Base-by-base conservation (phyloP, 2,888 invertebrate species). In the Itoplectis maculator region DNA sequence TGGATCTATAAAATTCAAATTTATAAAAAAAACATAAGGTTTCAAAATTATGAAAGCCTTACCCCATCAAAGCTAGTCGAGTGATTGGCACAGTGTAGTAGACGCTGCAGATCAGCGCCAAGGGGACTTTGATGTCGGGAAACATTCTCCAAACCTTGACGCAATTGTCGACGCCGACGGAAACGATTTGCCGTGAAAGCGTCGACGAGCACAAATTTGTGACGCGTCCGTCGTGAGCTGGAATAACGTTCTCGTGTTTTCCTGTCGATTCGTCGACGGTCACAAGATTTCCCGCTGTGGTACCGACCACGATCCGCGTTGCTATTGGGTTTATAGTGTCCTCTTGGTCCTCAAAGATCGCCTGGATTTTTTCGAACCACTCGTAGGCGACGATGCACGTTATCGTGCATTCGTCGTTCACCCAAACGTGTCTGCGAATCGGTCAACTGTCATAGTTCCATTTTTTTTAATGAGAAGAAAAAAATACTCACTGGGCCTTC, bases 61-160 rank as follows among this genome's bases (percentile, higher is more conserved):
- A 88, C 89, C 88, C 83, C 83, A 89, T 84, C 2, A 77, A 79
- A 40, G 82, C 81, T 5, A 87, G 69, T 2, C 76, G 84, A 6
- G 82, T 85, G 51, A 89, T 87, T 4, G 88, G 86, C 9, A 81
- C 73, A 4, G 82, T 81, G 61, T 85, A 88, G 75, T 87, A 84
- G 68, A 89, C 49, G 5, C 78, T 83, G 56, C 82, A 83, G n/a
- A 81, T 77, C 23, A 89, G 56, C 20, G 82, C 84, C 61, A 89
- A 51, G 0, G 88, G 86, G 7, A 77, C 7, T 1, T 77, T 13
- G 7, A 88, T 82, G 35, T 88, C 85, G 0, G 86, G 83, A 65
- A 85, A 88, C n/a, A 89, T 73, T 54, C 84, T 84, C 89, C 89
- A 89, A 45, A 88, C 84, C 82, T 89, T 89, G n/a, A 88, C 82